phyloP scores from a whole-genome alignment of 1,140 invertebrate genomes.

The Oryzaephilus surinamensis region DNA sequence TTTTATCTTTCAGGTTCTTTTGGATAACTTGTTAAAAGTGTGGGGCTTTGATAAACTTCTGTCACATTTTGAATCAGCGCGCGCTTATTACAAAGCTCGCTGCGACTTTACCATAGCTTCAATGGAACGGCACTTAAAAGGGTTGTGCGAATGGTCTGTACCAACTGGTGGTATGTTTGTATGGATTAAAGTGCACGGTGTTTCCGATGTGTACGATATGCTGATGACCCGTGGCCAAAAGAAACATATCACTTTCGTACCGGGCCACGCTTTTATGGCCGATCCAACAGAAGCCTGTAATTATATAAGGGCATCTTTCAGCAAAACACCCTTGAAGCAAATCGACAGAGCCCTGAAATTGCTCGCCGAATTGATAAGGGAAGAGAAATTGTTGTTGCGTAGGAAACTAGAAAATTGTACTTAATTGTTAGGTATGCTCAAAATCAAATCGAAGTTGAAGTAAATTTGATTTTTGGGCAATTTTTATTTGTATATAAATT shows the following conservation, averaged over 20 bases:
- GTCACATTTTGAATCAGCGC: slow-evolving; percentile 47
- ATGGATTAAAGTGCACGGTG: slow-evolving; percentile 58
- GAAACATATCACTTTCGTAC: slow-evolving; percentile 53
- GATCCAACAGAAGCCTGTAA: slow-evolving; percentile 47
- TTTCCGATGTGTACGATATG: slow-evolving; percentile 62
- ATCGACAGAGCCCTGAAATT: slow-evolving; percentile 44
- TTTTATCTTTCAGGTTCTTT: slow-evolving; percentile 44
- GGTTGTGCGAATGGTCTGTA: slow-evolving; percentile 52
- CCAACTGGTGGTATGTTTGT: slow-evolving; percentile 67
- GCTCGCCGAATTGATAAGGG: slow-evolving; percentile 38
- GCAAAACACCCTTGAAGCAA: slow-evolving; percentile 49
- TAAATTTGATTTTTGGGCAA: too few species aligned
- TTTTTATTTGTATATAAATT: too few species aligned
- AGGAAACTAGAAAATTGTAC: slow-evolving; percentile 31
- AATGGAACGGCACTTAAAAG: slow-evolving; percentile 51
- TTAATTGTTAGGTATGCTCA: slow-evolving; percentile 13
- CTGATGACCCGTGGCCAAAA: slow-evolving; percentile 50
- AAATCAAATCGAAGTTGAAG: too few species aligned
- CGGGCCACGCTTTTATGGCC: slow-evolving; percentile 57
- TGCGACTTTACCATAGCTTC: slow-evolving; percentile 50
- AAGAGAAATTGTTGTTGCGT: slow-evolving; percentile 36
- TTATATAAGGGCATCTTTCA: slow-evolving; percentile 57
- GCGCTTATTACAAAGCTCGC: slow-evolving; percentile 52
- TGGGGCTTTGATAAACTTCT: slow-evolving; percentile 53
- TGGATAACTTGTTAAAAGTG: slow-evolving; percentile 47